Percentiles rank a stretch among this genome's conserved stretches.
phyloP scores from a whole-genome alignment of 2,888 invertebrate genomes.

The Rhingia campestris region DNA sequence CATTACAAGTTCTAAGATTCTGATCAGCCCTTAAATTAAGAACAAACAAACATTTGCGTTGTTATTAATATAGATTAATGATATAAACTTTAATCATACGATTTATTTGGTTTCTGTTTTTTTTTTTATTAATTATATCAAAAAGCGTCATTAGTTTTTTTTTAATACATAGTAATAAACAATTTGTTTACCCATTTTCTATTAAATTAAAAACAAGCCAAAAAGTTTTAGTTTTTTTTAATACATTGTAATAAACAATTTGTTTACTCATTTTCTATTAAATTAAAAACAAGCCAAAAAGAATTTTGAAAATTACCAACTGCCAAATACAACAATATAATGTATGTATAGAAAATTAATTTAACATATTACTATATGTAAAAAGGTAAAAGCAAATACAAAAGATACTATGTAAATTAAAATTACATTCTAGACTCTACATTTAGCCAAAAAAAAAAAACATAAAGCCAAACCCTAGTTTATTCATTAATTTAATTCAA shows the following conservation, averaged over 20 bases:
- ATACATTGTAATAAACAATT: too few species aligned
- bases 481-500: constrained; percentile 25
- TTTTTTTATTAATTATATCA: too few species aligned
- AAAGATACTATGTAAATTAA: constrained; percentile 33
- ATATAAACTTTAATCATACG: too few species aligned
- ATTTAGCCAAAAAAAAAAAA: constrained; percentile 17
- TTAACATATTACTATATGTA: constrained; percentile 30
- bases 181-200: background rate
- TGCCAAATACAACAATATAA: constrained; percentile 70
- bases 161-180: too few species aligned
- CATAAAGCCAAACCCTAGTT: constrained; percentile 15
- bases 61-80: too few species aligned
- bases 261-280: background rate
- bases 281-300: constrained; percentile 20
- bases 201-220: constrained; percentile 6
- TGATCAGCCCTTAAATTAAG: too few species aligned
- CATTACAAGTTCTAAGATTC: too few species aligned
- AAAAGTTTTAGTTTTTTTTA: too few species aligned
- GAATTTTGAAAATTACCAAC: constrained; percentile 44
- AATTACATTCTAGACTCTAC: constrained; percentile 33
- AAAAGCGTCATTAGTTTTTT: too few species aligned
- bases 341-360: constrained; percentile 44
- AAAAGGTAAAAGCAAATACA: constrained; percentile 19
- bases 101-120: too few species aligned
- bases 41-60: too few species aligned